A percentile compares a stretch with the other conserved stretches of the same genome.
These are phyloP conservation scores for Erythrolamprus reginae DNA, from an alignment of 2,113 vertebrate genomes.

Conservation along the genomic window DNA sequence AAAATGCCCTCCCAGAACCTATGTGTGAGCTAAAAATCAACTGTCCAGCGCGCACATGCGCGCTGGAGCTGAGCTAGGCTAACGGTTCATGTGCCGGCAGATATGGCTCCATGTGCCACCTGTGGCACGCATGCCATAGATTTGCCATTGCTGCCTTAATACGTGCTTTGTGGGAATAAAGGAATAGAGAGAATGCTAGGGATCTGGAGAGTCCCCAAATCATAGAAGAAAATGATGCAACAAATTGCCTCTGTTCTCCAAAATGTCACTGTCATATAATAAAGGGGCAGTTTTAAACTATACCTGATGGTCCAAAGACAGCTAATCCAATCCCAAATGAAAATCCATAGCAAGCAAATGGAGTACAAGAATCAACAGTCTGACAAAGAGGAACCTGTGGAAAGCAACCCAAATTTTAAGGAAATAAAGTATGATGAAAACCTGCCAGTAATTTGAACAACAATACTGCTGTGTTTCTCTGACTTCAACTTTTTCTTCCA, in stretches of 20 bases:
- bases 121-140: too few species aligned
- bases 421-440: not conserved
- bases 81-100: too few species aligned
- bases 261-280: not conserved
- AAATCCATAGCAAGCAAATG: not conserved
- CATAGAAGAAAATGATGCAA: not conserved
- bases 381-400: not conserved
- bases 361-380: not conserved
- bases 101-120: too few species aligned
- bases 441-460: not conserved
- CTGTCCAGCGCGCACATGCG: too few species aligned
- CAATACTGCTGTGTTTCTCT: not conserved
- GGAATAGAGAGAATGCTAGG: not conserved
- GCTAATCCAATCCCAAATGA: not conserved
- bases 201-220: not conserved
- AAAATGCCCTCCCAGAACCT: too few species aligned
- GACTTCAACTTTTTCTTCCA: not conserved
- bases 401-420: not conserved
- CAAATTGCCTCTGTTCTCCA: not conserved
- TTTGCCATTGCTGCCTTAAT: too few species aligned
- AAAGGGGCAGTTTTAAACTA: not conserved
- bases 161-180: not conserved
- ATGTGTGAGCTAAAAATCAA: too few species aligned
- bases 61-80: too few species aligned
- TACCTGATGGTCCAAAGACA: not conserved